A percentile compares a stretch with the other conserved stretches of the same genome.
Evolutionary conservation across 1,140 invertebrate genomes (phyloP).

Genomic region (Tetramorium parvispinum): DNA sequence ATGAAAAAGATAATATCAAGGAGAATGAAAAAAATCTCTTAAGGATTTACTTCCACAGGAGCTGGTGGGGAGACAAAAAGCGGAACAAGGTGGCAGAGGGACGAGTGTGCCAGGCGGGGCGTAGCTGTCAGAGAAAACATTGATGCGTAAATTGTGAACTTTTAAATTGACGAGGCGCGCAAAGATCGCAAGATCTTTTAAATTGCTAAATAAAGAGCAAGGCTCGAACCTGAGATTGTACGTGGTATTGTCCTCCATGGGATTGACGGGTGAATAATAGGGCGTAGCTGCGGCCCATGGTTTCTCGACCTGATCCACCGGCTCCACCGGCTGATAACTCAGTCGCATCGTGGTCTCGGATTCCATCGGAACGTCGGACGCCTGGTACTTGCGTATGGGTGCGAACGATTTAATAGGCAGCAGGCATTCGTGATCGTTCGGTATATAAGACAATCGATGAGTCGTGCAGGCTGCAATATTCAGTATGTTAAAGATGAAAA

Average conservation of each 20-base stretch:
- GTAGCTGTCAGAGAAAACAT: conserved; percentile 65
- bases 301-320: conserved; percentile 66
- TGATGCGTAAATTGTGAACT: not conserved
- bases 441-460: conserved; percentile 80
- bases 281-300: conserved; percentile 66
- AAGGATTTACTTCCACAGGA: conserved; percentile 58
- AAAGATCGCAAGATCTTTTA: not conserved
- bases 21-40: not conserved
- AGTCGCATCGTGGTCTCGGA: conserved; percentile 81
- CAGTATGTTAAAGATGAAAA: not conserved
- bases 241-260: conserved; percentile 81
- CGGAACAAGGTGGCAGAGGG: conserved; percentile 61
- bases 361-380: conserved; percentile 86
- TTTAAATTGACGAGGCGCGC: not conserved
- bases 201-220: not conserved
- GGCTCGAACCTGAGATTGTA: conserved; percentile 79
- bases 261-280: conserved; percentile 72
- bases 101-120: conserved; percentile 75
- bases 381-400: conserved; percentile 79
- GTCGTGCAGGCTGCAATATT: conserved; percentile 79
- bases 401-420: conserved; percentile 75
- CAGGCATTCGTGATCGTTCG: conserved; percentile 70
- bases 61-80: conserved; percentile 45
- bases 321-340: conserved; percentile 81
- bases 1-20: conserved; percentile 3